Conservation (phyloP, 92 coral and sea anemone genomes). For the Epizoanthus stellaris region DNA sequence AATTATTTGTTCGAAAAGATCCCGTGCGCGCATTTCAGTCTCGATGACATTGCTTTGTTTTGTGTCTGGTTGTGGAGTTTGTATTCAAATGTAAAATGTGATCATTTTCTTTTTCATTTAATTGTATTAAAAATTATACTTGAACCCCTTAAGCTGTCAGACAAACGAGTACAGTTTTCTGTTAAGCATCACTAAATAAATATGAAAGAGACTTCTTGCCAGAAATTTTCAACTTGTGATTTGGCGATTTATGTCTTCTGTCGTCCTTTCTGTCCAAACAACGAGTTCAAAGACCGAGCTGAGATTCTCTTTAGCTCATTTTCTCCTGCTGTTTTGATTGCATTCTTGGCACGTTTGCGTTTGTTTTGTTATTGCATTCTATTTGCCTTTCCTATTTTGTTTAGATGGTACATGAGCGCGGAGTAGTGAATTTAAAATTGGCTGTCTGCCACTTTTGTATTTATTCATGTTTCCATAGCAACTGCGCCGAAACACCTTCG, state of each 20-base stretch:
- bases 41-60: background rate
- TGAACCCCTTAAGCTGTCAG: background rate
- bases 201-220: background rate
- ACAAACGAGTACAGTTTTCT: background rate
- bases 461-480: background rate
- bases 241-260: background rate
- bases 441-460: slow-evolving; percentile 32
- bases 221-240: background rate
- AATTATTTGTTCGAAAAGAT: background rate
- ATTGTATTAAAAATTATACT: background rate
- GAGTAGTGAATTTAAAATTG: background rate
- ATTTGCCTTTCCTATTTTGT: slow-evolving; percentile 7
- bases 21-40: background rate
- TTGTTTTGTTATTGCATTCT: background rate
- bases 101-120: background rate
- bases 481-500: background rate
- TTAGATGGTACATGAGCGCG: background rate
- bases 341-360: background rate
- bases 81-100: background rate
- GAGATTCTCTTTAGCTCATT: background rate
- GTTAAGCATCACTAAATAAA: background rate
- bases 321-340: background rate
- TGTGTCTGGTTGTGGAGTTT: background rate
- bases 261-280: background rate
- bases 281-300: too few species aligned